phyloP scores from a whole-genome alignment of 2,888 invertebrate species.

The Sisyra terminalis region DNA sequence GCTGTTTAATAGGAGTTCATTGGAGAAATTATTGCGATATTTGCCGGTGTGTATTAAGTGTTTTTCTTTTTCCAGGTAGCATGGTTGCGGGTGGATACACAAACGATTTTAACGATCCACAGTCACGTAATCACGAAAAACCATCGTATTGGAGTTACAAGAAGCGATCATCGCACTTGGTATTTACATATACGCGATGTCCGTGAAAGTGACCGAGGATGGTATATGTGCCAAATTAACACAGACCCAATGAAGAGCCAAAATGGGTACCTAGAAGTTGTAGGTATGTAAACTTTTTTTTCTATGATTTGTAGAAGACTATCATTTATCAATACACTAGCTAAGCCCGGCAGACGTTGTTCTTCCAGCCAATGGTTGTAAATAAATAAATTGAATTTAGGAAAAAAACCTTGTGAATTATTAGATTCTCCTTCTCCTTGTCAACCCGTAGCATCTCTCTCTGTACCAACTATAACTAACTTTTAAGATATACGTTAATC shows the following conservation, averaged over 20 bases:
- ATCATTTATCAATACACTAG: too few species aligned
- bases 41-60: neutral
- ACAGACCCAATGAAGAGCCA: conserved; percentile 62
- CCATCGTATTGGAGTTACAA: conserved; percentile 65
- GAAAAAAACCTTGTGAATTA: too few species aligned
- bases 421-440: too few species aligned
- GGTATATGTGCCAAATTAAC: conserved; percentile 68
- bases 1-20: neutral
- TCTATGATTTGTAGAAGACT: too few species aligned
- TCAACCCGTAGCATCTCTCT: too few species aligned
- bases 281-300: too few species aligned
- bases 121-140: conserved; percentile 82
- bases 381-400: too few species aligned
- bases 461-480: too few species aligned
- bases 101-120: conserved; percentile 77
- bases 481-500: too few species aligned
- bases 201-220: conserved; percentile 61
- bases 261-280: conserved; percentile 45
- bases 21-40: neutral
- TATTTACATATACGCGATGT: conserved; percentile 66
- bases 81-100: conserved; percentile 80
- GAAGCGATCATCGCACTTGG: conserved; percentile 68
- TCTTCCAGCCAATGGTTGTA: too few species aligned
- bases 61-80: conserved; percentile 48
- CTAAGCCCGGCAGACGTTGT: too few species aligned